Conservation (phyloP, 2,888 invertebrate genomes). For the Dryomyza anilis region DNA sequence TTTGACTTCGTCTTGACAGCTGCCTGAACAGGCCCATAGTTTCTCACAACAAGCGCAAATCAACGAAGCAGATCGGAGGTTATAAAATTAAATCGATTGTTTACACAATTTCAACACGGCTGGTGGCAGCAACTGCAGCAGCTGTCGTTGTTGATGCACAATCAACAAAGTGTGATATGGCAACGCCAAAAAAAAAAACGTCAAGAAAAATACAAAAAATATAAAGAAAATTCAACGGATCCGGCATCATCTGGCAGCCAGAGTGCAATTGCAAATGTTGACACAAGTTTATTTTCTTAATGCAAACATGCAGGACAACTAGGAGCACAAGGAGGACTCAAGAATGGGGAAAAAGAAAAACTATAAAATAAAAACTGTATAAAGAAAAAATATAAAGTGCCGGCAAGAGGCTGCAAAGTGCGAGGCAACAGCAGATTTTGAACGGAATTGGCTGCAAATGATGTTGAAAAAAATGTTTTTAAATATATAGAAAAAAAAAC, state of each 20-base stretch:
- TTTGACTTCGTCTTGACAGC: too few relatives aligned
- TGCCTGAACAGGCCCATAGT: too few relatives aligned
- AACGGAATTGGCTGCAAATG: too few relatives aligned
- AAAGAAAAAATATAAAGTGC: too few relatives aligned
- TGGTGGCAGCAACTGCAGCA: background rate
- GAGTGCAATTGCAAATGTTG: constrained; percentile 23
- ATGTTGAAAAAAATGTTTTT: too few relatives aligned
- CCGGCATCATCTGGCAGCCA: constrained; percentile 16
- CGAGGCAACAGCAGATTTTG: too few relatives aligned
- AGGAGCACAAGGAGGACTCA: background rate
- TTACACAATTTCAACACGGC: constrained; percentile 6
- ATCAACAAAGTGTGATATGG: background rate
- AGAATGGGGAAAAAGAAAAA: background rate
- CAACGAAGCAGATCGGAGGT: background rate
- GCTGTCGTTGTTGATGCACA: background rate
- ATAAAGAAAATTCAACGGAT: background rate
- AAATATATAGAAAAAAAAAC: too few relatives aligned
- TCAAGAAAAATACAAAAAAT: background rate
- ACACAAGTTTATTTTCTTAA: constrained; percentile 26
- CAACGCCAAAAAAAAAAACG: too few relatives aligned
- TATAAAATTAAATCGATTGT: constrained; percentile 25
- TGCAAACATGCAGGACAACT: constrained; percentile 10
- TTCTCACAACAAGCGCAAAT: too few relatives aligned
- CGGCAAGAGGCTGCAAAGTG: too few relatives aligned
- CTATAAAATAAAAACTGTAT: background rate